Evolutionary conservation across 2,113 vertebrate species (phyloP).

Genomic region (Dromas ardeola): DNA sequence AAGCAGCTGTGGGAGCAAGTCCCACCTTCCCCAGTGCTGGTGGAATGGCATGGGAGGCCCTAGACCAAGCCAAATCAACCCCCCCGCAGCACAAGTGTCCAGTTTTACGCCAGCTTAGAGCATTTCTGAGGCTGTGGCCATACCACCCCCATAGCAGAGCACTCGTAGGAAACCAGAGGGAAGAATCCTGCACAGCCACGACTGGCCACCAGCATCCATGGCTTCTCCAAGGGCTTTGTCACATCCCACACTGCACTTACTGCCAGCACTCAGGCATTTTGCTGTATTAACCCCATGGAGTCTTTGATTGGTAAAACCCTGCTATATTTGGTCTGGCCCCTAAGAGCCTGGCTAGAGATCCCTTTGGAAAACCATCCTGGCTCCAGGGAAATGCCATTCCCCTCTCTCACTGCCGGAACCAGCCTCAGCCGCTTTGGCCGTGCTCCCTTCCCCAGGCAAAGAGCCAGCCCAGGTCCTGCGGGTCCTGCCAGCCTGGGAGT

Average conservation of each 20-base stretch:
- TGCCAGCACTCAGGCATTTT: neutral
- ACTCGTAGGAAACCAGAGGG: neutral
- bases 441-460: neutral
- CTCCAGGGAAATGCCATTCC: neutral
- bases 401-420: neutral
- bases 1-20: neutral
- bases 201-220: accelerated
- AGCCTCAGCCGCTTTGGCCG: neutral
- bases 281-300: neutral
- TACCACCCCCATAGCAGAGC: neutral
- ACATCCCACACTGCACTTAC: neutral
- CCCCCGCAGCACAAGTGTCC: neutral
- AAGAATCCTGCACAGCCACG: neutral
- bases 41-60: neutral
- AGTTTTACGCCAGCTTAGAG: neutral
- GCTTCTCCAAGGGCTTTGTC: neutral
- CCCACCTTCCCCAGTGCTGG: neutral
- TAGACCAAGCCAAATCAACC: neutral
- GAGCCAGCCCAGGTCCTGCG: neutral
- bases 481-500: neutral
- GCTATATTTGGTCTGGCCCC: neutral
- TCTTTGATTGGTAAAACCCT: neutral
- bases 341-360: neutral
- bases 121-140: neutral
- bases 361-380: neutral